phyloP scores from a whole-genome alignment of 2,797 vertebrate species.

The Caiman crocodilus region DNA sequence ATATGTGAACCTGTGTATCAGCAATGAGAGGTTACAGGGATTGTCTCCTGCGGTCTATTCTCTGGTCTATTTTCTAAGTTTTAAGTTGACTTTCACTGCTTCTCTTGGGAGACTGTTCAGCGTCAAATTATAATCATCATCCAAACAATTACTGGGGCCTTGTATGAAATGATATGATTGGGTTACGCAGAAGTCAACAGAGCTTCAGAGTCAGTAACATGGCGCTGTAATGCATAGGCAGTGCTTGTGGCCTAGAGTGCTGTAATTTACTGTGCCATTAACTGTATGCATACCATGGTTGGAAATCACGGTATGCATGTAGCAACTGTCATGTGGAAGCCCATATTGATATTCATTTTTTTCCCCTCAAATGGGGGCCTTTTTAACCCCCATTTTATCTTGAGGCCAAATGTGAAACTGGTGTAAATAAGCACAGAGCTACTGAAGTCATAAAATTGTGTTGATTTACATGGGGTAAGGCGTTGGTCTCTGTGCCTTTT shows the following conservation, averaged over 20 bases:
- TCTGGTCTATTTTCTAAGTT: neutral
- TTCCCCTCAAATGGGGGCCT: constrained; percentile 20
- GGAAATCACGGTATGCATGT: too few species aligned
- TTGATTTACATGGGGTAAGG: neutral
- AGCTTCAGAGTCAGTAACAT: neutral
- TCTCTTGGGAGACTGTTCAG: neutral
- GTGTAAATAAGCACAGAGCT: neutral
- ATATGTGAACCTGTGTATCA: neutral
- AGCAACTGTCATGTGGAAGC: neutral
- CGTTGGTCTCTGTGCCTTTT: constrained; percentile 10
- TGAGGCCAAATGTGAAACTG: neutral
- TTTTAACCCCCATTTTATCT: constrained; percentile 37
- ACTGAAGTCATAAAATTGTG: neutral
- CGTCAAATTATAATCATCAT: neutral
- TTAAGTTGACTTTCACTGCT: neutral
- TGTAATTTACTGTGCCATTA: constrained; percentile 40
- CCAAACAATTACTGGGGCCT: neutral
- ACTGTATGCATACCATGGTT: neutral
- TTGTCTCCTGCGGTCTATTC: neutral
- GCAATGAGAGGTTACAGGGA: neutral
- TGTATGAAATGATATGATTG: neutral
- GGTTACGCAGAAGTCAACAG: neutral
- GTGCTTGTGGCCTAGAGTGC: neutral
- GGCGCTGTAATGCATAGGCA: constrained; percentile 25
- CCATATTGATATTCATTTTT: constrained; percentile 40